Evolutionary conservation across 2,888 invertebrate species (phyloP), one percentile per base, ranked within the genome.

Genomic region (Spilarctia lutea): DNA sequence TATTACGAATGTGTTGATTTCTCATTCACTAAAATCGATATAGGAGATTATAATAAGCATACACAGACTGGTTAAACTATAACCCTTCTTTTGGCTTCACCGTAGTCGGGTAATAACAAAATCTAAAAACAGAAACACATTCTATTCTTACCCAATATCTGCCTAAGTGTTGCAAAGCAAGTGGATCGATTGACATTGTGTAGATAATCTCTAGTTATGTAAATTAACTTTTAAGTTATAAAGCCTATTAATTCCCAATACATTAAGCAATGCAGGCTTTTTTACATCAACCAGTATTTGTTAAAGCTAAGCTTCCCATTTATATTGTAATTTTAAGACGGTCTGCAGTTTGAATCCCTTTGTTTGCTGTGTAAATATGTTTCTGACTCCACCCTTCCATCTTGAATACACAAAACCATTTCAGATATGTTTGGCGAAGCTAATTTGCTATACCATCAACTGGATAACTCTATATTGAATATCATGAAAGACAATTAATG

Each of bases 371-470:
- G 77, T 78, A 78, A 85, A 81, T 75, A 78, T 76, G 72, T 71
- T 48, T 75, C 30, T 63, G 79, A 85, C 80, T 79, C 78, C 73
- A 63, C 82, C 83, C 80, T 79, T 81, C 80, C 81, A 84, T 84
- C 81, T 82, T 75, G 80, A 79, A 66, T 74, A 82, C 80, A 83
- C 77, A 83, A 68, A 71, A 76, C 72, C 78, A 79, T 73, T 76
- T 83, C 30, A 70, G 67, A 70, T 56, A 68, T 84, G 85, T 90
- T 88, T 87, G 86, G 77, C 74, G 82, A 88, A 78, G 84, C 79
- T 88, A 89, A 89, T 90, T 89, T 82, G 81, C 80, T 86, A 82
- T 80, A 66, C 72, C 82, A 83, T 82, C 77, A 75, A 82, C 81
- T 79, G 82, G 80, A 84, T 79, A 76, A 82, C 85, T 83, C 84